Evolutionary conservation across 1,140 invertebrate species (phyloP), one percentile per base, ranked within the genome.

Genomic region (Neotoxoptera formosana): DNA sequence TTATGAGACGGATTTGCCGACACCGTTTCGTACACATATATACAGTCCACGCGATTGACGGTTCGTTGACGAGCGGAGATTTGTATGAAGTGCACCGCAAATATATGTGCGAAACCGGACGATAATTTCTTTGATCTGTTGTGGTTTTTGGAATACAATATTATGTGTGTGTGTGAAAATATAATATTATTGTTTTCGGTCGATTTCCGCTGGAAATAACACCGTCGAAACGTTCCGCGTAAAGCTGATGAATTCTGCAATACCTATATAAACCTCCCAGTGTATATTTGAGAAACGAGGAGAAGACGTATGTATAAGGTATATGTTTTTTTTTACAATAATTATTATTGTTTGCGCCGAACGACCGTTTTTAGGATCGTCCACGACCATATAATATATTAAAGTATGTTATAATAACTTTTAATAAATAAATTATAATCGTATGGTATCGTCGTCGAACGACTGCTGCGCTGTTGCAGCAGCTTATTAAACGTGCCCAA

Each of bases 401-500:
- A 53, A 21, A 53, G 48, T n/a, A n/a, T 51, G 48, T 51, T 51
- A 53, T 23, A 53, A 53, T n/a, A n/a, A n/a, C n/a, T n/a, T n/a
- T n/a, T n/a, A n/a, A n/a, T n/a, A n/a, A n/a, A n/a, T n/a, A n/a
- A n/a, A n/a, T n/a, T n/a, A 41, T 41, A 41, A 41, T 41, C 41
- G 41, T 41, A 41, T 41, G 2, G 41, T 41, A 41, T 41, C 45
- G 45, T 76, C 67, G 67, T 48, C 90, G 41, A 3, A 56, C 45
- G 67, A 81, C 90, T 91, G 90, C 23, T 34, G 41, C 23, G 41
- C 23, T 48, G 91, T 76, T 51, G 76, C n/a, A n/a, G n/a, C n/a
- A n/a, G n/a, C n/a, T 84, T 41, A 76, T 90, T 84, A 92, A 92
- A 92, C 47, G 91, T 53, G 48, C 81, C 48, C 76, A 21, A 21